Percentiles rank a stretch among this genome's conserved stretches.
These are phyloP conservation scores for Schizotus pectinicornis DNA, from an alignment of 2,888 invertebrate genomes.

Conservation along the genomic window DNA sequence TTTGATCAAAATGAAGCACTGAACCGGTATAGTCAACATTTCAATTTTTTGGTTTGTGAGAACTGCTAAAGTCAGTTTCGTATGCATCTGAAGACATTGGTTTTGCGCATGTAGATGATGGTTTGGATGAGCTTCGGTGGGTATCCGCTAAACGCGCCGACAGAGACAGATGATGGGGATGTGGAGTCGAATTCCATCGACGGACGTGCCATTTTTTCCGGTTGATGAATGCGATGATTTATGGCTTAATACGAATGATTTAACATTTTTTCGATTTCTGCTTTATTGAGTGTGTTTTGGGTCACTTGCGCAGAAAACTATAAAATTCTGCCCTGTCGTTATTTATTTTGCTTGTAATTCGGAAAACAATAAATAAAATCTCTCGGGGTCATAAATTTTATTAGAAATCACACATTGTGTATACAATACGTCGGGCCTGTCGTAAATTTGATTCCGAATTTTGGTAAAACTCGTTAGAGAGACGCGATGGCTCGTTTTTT, in stretches of 20 bases:
- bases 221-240: constrained; percentile 44
- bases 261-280: constrained; percentile 43
- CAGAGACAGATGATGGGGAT: constrained; percentile 30
- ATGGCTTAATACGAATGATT: constrained; percentile 43
- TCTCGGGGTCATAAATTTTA: constrained; percentile 31
- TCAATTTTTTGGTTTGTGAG: neutral
- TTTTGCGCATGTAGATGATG: too few relatives aligned
- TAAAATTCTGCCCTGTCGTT: constrained; percentile 35
- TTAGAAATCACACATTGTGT: constrained; percentile 24
- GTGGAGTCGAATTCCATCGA: constrained; percentile 24
- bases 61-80: neutral
- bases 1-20: constrained; percentile 12
- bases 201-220: constrained; percentile 40
- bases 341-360: constrained; percentile 30
- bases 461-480: neutral
- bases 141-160: constrained; percentile 20
- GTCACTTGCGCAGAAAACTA: constrained; percentile 42
- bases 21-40: too few relatives aligned
- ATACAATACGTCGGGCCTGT: constrained; percentile 3
- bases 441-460: constrained; percentile 13
- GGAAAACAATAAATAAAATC: constrained; percentile 34
- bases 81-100: too few relatives aligned
- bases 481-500: too few relatives aligned
- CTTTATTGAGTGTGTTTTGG: constrained; percentile 41
- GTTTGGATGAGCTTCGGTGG: too few relatives aligned